phyloP scores from a whole-genome alignment of 2,113 vertebrate species.

The Microcebus lehilahytsara region DNA sequence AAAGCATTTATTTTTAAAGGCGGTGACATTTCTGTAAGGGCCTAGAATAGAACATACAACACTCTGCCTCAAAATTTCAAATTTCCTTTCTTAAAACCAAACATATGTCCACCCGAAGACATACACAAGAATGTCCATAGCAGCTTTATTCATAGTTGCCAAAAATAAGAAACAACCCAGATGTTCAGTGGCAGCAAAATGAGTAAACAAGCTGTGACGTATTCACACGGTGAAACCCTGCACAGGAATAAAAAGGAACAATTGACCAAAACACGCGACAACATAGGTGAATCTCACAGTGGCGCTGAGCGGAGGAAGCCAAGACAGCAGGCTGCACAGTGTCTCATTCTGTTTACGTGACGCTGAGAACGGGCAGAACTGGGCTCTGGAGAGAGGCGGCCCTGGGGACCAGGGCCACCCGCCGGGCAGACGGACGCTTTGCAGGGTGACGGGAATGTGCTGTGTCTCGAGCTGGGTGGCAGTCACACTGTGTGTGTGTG shows the following conservation, averaged over 20 bases:
- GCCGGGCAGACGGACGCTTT: not conserved
- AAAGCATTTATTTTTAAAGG: not conserved
- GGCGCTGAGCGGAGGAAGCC: rapidly evolving
- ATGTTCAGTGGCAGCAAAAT: rapidly evolving
- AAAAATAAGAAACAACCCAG: not conserved
- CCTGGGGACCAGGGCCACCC: not conserved
- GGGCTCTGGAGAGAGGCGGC: not conserved
- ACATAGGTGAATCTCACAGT: not conserved
- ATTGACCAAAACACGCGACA: rapidly evolving
- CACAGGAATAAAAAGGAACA: not conserved
- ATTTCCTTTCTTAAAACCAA: not conserved
- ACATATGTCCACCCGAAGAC: not conserved
- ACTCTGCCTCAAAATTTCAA: not conserved
- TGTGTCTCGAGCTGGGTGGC: not conserved
- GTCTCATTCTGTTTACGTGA: rapidly evolving
- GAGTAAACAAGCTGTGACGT: not conserved
- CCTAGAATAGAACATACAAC: not conserved
- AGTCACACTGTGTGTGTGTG: no score
- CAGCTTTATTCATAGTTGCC: not conserved
- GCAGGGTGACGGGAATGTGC: not conserved
- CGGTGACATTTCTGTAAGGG: not conserved
- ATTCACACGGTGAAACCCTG: rapidly evolving
- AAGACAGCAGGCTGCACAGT: rapidly evolving
- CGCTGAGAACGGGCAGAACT: not conserved
- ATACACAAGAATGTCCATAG: not conserved